These are phyloP conservation scores for Myanophis thanlyinensis DNA, from an alignment of 2,113 vertebrate genomes.

Conservation along the genomic window DNA sequence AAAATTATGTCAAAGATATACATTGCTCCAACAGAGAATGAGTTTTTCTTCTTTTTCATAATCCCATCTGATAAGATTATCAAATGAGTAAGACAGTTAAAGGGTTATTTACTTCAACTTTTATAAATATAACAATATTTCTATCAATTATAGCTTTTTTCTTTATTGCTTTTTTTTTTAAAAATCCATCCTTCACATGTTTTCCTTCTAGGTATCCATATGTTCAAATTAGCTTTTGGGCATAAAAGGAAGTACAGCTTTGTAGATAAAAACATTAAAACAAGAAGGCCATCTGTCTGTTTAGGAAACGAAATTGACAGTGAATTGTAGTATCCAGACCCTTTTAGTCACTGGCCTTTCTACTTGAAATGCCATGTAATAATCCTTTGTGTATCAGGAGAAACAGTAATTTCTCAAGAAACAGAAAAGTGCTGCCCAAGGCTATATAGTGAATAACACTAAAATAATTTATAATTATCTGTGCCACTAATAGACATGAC, in stretches of 20 bases:
- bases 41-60: neutral
- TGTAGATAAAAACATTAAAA: constrained; percentile 50
- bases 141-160: constrained; percentile 32
- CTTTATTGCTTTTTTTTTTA: constrained; percentile 24
- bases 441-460: constrained; percentile 19
- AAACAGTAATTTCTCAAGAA: neutral
- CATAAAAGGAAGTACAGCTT: constrained; percentile 51
- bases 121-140: neutral
- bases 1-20: neutral
- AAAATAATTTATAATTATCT: constrained; percentile 30
- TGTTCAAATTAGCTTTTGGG: constrained; percentile 47
- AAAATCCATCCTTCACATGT: constrained; percentile 7
- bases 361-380: constrained; percentile 29
- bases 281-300: constrained; percentile 59
- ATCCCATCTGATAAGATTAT: neutral
- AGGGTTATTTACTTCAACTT: neutral
- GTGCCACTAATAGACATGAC: accelerated
- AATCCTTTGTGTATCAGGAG: constrained; percentile 15
- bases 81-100: neutral
- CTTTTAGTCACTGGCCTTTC: constrained; percentile 40
- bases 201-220: constrained; percentile 39
- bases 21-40: neutral
- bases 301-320: constrained; percentile 19
- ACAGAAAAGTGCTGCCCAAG: constrained; percentile 36
- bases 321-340: constrained; percentile 34